Base-by-base conservation (phyloP, 2,888 invertebrate genomes). In the Campoletis raptor region DNA sequence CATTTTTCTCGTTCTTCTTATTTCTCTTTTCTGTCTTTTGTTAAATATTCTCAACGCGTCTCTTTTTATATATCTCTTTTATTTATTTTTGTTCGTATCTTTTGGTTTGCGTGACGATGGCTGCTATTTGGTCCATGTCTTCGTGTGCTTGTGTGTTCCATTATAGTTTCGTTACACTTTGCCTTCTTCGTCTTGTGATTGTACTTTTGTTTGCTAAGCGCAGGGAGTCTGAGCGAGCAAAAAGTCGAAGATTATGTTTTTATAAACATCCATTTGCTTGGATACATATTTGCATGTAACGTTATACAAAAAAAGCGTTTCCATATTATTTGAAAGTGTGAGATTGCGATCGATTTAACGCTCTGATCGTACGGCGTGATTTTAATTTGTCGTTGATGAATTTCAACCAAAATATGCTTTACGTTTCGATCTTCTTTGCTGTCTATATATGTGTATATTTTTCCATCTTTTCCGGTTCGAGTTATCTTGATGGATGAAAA, bases 201-300 rank as follows among this genome's bases (percentile, higher is more conserved):
- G 81, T 72, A 64, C 42, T 81, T 81, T 66, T 74, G 81, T 76
- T 86, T 86, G 83, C 85, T 83, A 88, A 90, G 88, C 81, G 85
- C 88, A 86, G 89, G 89, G 89, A 91, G 83, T 90, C 85, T 89
- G 89, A 89, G 90, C 90, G 89, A 91, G 90, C 90, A 89, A 91
- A 89, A 90, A 90, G 90, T 91, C 88, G 87, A 88, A 90, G 89
- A 87, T 82, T 89, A 64, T 76, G 52, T 85, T 76, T 10, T 64
- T 57, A 81, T 83, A 21, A 73, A 54, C 66, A 74, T 52, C 48
- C 69, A 48, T 85, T 54, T 15, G 45, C 57, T n/a, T 52, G 24
- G 18, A 72, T 52, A 72, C 36, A 52, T 52, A 72, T 48, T 45
- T 18, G 37, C 37, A 66, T 66, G 66, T 61, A 30, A 30, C 42